These are phyloP conservation scores for Macquaria ambigua DNA, from an alignment of 2,113 vertebrate species.

Conservation along the genomic window DNA sequence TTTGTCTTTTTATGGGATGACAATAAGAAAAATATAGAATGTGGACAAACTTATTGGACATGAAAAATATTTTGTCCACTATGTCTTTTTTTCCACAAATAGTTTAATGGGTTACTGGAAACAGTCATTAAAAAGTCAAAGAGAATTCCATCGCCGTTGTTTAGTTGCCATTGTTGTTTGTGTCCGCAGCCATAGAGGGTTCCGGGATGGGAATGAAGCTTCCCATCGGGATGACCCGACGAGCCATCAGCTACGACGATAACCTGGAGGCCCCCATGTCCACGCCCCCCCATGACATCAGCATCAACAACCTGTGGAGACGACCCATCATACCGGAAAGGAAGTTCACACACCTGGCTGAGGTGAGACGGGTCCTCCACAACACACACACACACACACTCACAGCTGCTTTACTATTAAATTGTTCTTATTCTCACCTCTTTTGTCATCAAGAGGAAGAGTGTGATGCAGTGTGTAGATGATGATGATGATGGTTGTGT, in stretches of 20 bases:
- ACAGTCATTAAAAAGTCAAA: too few relatives aligned
- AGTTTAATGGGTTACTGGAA: too few relatives aligned
- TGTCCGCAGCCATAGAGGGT: constrained; percentile 79
- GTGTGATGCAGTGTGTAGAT: neutral
- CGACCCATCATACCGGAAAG: constrained; percentile 93
- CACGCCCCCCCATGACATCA: constrained; percentile 93
- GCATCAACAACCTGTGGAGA: constrained; percentile 91
- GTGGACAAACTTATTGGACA: too few relatives aligned
- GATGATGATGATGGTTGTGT: neutral
- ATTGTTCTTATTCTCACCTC: neutral
- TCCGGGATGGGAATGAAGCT: constrained; percentile 91
- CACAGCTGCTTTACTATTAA: neutral
- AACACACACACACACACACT: neutral
- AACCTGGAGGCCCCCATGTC: constrained; percentile 95
- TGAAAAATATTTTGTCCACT: too few relatives aligned
- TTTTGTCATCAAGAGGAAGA: neutral
- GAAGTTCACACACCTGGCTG: constrained; percentile 91
- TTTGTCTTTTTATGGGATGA: too few relatives aligned
- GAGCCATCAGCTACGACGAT: constrained; percentile 97
- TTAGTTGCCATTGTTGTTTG: neutral
- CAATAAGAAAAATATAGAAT: too few relatives aligned
- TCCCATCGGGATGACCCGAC: constrained; percentile 91
- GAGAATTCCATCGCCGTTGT: too few relatives aligned
- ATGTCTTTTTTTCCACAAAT: too few relatives aligned
- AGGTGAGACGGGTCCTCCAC: constrained; percentile 81